A percentile compares a stretch with the other conserved stretches of the same genome.
Conservation (phyloP, 2,797 vertebrate genomes). For the Tapirus indicus region DNA sequence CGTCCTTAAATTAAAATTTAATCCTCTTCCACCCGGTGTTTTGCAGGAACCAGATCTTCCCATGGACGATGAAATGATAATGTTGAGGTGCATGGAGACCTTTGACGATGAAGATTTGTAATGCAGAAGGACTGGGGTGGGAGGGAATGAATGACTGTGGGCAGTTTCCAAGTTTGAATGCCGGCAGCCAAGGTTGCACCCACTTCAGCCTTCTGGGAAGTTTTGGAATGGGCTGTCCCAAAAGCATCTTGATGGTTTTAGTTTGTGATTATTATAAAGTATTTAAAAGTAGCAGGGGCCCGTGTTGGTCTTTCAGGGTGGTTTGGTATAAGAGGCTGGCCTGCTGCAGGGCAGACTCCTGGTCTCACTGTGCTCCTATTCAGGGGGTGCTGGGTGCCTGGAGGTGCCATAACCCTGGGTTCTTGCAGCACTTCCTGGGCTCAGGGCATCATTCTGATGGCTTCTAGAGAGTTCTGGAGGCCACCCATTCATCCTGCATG, state of each 20-base stretch:
- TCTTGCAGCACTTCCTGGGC: not conserved
- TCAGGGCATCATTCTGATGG: not conserved
- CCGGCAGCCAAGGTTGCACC: not conserved
- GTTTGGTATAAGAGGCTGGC: not conserved
- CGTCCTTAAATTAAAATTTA: not conserved
- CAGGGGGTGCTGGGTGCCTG: not conserved
- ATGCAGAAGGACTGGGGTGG: not conserved
- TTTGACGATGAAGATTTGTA: conserved; percentile 90
- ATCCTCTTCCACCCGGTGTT: conserved; percentile 32
- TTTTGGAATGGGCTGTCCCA: not conserved
- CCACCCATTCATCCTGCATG: not conserved
- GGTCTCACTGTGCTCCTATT: not conserved
- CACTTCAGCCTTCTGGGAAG: not conserved
- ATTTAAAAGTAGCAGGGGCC: not conserved
- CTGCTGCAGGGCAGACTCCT: not conserved
- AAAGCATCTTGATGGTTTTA: conserved; percentile 16
- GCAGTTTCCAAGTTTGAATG: not conserved
- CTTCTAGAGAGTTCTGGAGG: not conserved
- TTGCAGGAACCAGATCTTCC: conserved; percentile 85
- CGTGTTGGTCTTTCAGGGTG: not conserved
- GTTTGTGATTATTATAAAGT: conserved; percentile 68
- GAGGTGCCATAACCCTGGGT: not conserved
- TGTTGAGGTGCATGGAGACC: conserved; percentile 89
- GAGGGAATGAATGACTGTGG: not conserved
- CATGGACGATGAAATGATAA: conserved; percentile 83